Evolutionary conservation across 2,888 invertebrate species (phyloP).

Genomic region (Lymantria dispar): DNA sequence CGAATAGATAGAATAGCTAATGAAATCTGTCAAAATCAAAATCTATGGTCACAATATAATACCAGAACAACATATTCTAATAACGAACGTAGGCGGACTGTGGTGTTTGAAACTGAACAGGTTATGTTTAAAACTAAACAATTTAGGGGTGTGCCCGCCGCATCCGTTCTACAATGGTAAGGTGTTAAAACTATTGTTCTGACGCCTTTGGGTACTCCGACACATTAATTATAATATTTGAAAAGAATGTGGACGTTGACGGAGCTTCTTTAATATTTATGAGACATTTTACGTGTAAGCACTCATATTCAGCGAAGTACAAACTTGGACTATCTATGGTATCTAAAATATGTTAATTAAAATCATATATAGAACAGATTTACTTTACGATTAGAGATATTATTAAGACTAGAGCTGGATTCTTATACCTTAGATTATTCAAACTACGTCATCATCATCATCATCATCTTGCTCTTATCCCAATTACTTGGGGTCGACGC

Average conservation of each 20-base stretch:
- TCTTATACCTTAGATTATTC: too few species aligned
- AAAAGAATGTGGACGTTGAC: slow-evolving; percentile 7
- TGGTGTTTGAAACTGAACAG: slow-evolving; percentile 44
- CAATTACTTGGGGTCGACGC: too few species aligned
- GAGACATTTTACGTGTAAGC: not conserved
- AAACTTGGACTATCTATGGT: too few species aligned
- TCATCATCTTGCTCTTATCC: too few species aligned
- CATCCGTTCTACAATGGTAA: slow-evolving; percentile 63
- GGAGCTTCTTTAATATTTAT: slow-evolving; percentile 10
- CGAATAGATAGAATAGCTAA: too few species aligned
- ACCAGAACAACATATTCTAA: slow-evolving; percentile 57
- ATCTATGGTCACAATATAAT: slow-evolving; percentile 21
- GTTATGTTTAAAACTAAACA: slow-evolving; percentile 41
- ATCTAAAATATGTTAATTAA: too few species aligned
- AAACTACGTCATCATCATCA: too few species aligned
- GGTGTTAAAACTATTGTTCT: slow-evolving; percentile 72
- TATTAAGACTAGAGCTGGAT: too few species aligned
- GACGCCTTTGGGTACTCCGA: slow-evolving; percentile 39
- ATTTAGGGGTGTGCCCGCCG: slow-evolving; percentile 57
- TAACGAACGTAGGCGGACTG: slow-evolving; percentile 64
- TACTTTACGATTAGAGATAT: too few species aligned
- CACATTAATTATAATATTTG: slow-evolving; percentile 38
- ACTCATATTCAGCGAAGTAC: too few species aligned
- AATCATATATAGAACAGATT: too few species aligned
- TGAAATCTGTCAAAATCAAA: not conserved